Evolutionary conservation across 2,888 invertebrate genomes (phyloP).

Genomic region (Endomychus coccineus): DNA sequence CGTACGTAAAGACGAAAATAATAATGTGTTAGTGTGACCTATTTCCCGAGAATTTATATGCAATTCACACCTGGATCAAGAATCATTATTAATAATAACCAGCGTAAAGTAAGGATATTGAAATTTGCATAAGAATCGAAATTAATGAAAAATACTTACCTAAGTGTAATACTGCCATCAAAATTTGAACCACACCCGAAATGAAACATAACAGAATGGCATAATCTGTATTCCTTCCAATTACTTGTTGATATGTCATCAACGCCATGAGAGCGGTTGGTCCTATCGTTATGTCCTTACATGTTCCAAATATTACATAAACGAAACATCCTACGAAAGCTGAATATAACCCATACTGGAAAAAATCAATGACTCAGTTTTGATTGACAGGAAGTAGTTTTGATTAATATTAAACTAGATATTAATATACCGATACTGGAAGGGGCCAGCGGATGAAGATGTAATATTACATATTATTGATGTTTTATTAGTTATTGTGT

Average conservation of each 20-base stretch:
- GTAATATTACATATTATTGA: too few species aligned
- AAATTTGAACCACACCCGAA: conserved; percentile 70
- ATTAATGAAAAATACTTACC: conserved; percentile 54
- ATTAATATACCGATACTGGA: too few species aligned
- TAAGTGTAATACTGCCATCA: conserved; percentile 75
- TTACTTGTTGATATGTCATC: conserved; percentile 76
- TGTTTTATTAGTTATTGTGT: too few species aligned
- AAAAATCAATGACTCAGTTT: conserved; percentile 20
- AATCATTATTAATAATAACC: too few species aligned
- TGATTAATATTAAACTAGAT: too few species aligned
- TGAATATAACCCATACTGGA: conserved; percentile 89
- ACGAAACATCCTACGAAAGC: conserved; percentile 91
- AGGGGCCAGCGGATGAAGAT: too few species aligned
- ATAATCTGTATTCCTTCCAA: conserved; percentile 64
- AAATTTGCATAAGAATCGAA: too few species aligned
- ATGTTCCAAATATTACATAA: conserved; percentile 83
- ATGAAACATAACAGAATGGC: conserved; percentile 78
- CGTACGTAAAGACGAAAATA: too few species aligned
- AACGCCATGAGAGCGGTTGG: conserved; percentile 92
- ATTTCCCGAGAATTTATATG: too few species aligned
- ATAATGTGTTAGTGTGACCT: too few species aligned
- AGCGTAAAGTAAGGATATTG: too few species aligned
- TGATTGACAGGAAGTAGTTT: not conserved
- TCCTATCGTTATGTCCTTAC: conserved; percentile 80
- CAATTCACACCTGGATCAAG: too few species aligned